Base-by-base conservation (phyloP, 2,797 vertebrate species). In the Propithecus perrieri region DNA sequence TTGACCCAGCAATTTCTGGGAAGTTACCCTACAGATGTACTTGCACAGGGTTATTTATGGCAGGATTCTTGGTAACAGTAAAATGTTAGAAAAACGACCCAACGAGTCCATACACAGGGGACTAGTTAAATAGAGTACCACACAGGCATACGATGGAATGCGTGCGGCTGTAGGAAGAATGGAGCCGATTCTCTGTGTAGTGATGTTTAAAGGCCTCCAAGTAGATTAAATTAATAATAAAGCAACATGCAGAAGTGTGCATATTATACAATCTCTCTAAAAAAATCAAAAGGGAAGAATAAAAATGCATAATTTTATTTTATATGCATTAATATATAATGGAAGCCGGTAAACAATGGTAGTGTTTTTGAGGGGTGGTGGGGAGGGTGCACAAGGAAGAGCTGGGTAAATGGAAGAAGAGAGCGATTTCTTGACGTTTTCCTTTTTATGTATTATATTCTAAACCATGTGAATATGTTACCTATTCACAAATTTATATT, bases 91-190 rank as follows among this genome's bases (percentile, higher is more conserved):
- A 65, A 55, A 71, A 35, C 20, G 17, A 55, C 30, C 5, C 35
- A 7, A 7, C 4, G 57, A 74, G 63, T 6, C 20, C 55, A 9
- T 4, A 7, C 22, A 17, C 1, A 10, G 7, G 48, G n/a, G 13
- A 10, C 57, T 28, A 22, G 65, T n/a, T 14, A 38, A 24, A 3
- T 10, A 1, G 50, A 28, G 18, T 7, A 12, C 24, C 30, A 14
- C 3, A 3, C 4, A 2, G 6, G 28, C 26, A 0, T 0, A 13
- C 7, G 12, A 5, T 0, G 3, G 15, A 22, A 12, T 0, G 2
- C 0, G 7, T 0, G 30, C 11, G 5, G 3, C 65, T n/a, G 3
- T 15, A 8, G 50, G 43, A 74, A 28, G 30, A 26, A 3, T 0
- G 5, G 11, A 8, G 57, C 20, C 22, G 15, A 10, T 20, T 24